Evolutionary conservation across 2,888 invertebrate genomes (phyloP).

Genomic region (Phoenoteleia sp.): DNA sequence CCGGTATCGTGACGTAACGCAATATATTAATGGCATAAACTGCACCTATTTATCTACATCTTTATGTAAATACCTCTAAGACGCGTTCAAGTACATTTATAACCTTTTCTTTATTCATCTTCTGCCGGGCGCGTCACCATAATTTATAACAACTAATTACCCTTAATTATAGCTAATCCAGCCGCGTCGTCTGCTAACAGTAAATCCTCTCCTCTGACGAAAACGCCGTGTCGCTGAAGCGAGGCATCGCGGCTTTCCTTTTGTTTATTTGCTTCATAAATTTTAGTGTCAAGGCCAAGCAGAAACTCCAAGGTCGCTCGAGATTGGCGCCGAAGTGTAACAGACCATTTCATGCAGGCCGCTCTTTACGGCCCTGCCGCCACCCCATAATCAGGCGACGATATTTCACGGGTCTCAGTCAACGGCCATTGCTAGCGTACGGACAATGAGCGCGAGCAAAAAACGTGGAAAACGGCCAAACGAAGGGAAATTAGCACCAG

Average conservation of each 20-base stretch:
- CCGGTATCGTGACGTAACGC: neutral
- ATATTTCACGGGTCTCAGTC: constrained; percentile 79
- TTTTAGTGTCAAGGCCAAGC: constrained; percentile 63
- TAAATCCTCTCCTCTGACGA: neutral
- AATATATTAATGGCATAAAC: neutral
- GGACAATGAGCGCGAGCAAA: constrained; percentile 56
- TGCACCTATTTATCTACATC: no score
- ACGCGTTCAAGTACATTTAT: neutral
- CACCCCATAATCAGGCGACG: constrained; percentile 77
- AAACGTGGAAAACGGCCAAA: constrained; percentile 55
- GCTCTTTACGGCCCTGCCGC: constrained; percentile 74
- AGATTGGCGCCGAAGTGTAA: constrained; percentile 56
- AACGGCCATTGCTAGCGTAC: constrained; percentile 49
- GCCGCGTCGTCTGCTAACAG: neutral
- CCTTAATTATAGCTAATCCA: neutral
- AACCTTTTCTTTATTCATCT: neutral
- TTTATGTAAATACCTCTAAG: neutral
- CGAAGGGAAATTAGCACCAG: constrained; percentile 60
- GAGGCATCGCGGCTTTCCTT: neutral
- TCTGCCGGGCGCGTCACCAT: no score
- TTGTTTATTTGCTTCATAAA: constrained; percentile 43
- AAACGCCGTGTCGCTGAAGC: neutral
- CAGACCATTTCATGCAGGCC: constrained; percentile 55
- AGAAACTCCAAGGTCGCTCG: constrained; percentile 49
- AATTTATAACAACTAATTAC: neutral